Base-by-base conservation (phyloP, 1,140 invertebrate genomes). In the Drosophila ambigua region DNA sequence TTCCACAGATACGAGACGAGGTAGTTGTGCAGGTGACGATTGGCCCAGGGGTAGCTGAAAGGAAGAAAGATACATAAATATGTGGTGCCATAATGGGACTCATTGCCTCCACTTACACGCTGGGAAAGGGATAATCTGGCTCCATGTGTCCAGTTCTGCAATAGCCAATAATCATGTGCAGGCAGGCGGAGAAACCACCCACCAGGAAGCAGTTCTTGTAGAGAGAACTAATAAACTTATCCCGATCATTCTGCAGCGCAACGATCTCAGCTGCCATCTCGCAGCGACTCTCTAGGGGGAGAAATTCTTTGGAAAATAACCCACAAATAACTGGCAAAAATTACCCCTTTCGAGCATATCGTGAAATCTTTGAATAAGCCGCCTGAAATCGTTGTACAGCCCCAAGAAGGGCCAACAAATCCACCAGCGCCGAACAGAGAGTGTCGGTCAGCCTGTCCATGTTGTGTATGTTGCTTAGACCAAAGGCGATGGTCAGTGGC, bases 41-140 rank as follows among this genome's bases (percentile, higher is more conserved):
- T 87, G 16, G 72, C 43, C 78, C 82, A 75, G 2, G 78, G 69
- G 65, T 75, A 87, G 9, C 77, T 87, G 61, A 55, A 62, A 49
- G 16, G 13, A 1, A 2, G 7, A 11, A 13, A 13, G 26, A 8
- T 23, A 54, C 8, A 23, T 4, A 35, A 7, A 4, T 24, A 16
- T 3, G 2, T 5, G 7, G 9, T 7, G 5, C 15, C 5, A 9
- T 31, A 6, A 23, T 52, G 24, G 2, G 4, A 49, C 9, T 43
- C 7, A 5, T 39, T 28, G 31, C 16, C 15, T 24, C 5, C n/a
- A 55, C 67, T 73, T 49, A 82, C 79, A 77, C 43, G 41, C 79
- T 76, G 26, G 79, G 66, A 68, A 72, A 84, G 6, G 80, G 66
- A n/a, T 76, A 52, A 2, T 64, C 55, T 8, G 51, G 43, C 2